A percentile compares a stretch with the other conserved stretches of the same genome.
Evolutionary conservation across 23 tunicate genomes (phyloP).

Genomic region (Styela plicata): DNA sequence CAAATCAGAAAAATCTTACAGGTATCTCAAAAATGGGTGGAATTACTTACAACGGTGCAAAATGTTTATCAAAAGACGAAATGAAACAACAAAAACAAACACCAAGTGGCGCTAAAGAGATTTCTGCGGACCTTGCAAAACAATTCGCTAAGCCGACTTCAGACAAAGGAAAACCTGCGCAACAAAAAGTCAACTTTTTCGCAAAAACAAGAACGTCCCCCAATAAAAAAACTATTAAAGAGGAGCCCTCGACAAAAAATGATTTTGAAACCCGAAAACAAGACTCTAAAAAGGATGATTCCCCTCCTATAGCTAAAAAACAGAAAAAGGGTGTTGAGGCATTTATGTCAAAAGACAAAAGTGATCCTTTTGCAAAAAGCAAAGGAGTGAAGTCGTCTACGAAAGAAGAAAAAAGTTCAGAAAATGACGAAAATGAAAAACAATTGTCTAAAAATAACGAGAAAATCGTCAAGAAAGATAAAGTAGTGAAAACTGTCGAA

Average conservation of each 20-base stretch:
- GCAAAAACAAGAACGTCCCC: neutral
- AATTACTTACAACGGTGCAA: conserved; percentile 7
- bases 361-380: conserved; percentile 7
- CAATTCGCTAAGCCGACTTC: conserved; percentile 10
- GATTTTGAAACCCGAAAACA: neutral
- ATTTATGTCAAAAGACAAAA: conserved; percentile 2
- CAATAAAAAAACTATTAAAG: neutral
- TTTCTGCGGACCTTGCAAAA: conserved; percentile 17
- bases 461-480: neutral
- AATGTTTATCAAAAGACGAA: conserved; percentile 11
- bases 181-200: conserved; percentile 4
- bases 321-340: neutral
- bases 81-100: neutral
- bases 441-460: neutral
- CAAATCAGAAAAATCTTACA: conserved; percentile 22
- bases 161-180: neutral
- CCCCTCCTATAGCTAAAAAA: neutral
- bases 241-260: neutral
- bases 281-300: neutral
- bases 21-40: conserved; percentile 31
- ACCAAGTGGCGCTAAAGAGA: conserved; percentile 18
- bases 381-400: neutral
- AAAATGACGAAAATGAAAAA: neutral
- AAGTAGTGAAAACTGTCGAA: neutral
- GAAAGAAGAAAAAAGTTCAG: neutral